Conservation (phyloP, 2,888 invertebrate genomes). For the Dynastes maya region DNA sequence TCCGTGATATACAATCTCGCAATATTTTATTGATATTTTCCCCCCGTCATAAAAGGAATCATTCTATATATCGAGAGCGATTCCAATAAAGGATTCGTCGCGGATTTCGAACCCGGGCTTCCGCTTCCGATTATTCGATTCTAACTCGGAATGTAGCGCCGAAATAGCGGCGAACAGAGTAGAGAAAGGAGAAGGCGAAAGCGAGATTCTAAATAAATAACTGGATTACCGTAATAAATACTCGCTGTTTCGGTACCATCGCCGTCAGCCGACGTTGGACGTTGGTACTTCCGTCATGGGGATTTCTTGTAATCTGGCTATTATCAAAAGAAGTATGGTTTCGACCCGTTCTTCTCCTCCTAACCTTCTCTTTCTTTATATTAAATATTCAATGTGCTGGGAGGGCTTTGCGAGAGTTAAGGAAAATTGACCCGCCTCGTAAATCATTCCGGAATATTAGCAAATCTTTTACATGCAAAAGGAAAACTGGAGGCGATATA, state of each 20-base stretch:
- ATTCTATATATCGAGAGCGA: conserved; percentile 19
- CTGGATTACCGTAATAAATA: conserved; percentile 44
- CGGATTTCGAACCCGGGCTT: neutral
- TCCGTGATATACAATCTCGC: conserved; percentile 27
- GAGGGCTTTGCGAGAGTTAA: neutral
- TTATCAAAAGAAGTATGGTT: conserved; percentile 28
- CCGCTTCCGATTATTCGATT: conserved; percentile 8
- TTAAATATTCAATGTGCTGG: conserved; percentile 35
- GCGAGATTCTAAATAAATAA: conserved; percentile 31
- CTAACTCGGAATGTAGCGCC: neutral
- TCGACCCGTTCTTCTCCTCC: neutral
- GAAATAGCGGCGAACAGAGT: neutral
- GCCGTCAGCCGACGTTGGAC: conserved; percentile 1
- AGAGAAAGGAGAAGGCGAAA: conserved; percentile 1
- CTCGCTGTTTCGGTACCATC: conserved; percentile 35
- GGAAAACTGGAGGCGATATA: neutral
- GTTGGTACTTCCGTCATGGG: conserved; percentile 21
- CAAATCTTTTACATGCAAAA: conserved; percentile 16
- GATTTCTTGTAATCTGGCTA: conserved; percentile 41
- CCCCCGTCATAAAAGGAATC: conserved; percentile 41
- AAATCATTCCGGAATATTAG: conserved; percentile 19
- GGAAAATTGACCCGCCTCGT: conserved; percentile 14
- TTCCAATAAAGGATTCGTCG: conserved; percentile 1
- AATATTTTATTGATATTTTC: conserved; percentile 43
- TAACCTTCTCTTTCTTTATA: neutral